Percentiles rank a stretch among this genome's conserved stretches.
phyloP scores from a whole-genome alignment of 1,140 invertebrate genomes.

The Nebria ingens region DNA sequence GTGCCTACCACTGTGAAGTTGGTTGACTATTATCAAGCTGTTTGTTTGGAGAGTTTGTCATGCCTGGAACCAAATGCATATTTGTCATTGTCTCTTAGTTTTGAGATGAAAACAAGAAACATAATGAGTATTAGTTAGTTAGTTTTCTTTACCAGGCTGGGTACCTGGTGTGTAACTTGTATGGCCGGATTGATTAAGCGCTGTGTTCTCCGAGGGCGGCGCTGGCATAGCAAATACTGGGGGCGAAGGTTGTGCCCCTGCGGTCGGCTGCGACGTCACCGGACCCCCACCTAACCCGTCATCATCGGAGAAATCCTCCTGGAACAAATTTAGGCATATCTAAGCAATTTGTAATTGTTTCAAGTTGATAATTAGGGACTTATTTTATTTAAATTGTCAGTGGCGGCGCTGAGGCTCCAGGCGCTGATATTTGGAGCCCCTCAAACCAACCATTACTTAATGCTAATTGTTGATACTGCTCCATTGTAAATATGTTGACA shows the following conservation, averaged over 20 bases:
- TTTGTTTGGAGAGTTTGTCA: conserved; percentile 17
- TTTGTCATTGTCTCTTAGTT: conserved; percentile 1
- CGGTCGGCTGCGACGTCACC: conserved; percentile 36
- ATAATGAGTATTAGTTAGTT: background rate
- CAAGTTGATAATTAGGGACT: no score
- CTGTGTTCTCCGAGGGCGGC: conserved; percentile 37
- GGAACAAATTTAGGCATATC: no score
- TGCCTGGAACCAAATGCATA: conserved; percentile 12
- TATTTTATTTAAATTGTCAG: no score
- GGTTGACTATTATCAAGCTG: background rate
- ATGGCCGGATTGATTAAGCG: conserved; percentile 41
- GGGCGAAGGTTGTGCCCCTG: conserved; percentile 27
- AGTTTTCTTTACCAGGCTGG: background rate
- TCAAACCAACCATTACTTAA: no score
- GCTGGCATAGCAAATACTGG: conserved; percentile 40
- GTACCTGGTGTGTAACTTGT: conserved; percentile 44
- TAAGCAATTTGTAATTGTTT: no score
- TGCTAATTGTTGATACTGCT: no score
- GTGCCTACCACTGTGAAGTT: conserved; percentile 1
- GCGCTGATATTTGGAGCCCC: no score
- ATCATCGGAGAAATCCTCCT: conserved; percentile 39
- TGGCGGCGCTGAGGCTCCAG: no score
- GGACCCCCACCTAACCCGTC: conserved; percentile 33
- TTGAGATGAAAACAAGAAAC: background rate
- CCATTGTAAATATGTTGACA: no score